Evolutionary conservation across 2,797 vertebrate genomes (phyloP).

Genomic region (Enoplosus armatus): DNA sequence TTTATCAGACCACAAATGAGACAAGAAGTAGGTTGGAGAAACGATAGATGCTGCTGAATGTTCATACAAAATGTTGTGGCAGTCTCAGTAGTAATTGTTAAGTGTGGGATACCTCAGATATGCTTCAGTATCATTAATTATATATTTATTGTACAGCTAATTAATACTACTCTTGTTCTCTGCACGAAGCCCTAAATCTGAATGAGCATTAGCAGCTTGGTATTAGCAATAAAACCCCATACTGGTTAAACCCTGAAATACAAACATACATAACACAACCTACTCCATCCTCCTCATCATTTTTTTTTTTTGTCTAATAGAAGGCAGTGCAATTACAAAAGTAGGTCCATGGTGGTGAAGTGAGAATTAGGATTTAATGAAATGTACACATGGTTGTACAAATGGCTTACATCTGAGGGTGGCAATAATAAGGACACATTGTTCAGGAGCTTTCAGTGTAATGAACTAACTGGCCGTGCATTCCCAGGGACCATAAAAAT

Average conservation of each 20-base stretch:
- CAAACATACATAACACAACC: constrained; percentile 7
- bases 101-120: background rate
- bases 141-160: constrained; percentile 3
- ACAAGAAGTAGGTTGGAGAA: too few species aligned
- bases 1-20: too few species aligned
- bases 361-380: constrained; percentile 70
- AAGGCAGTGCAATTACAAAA: constrained; percentile 59
- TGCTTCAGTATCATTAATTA: background rate
- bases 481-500: constrained; percentile 60
- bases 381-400: constrained; percentile 69
- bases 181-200: background rate
- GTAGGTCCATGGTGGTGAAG: constrained; percentile 21
- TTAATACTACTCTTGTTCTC: background rate
- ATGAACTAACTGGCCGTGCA: constrained; percentile 67
- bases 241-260: constrained; percentile 20
- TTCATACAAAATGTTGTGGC: background rate
- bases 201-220: constrained; percentile 1
- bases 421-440: constrained; percentile 62
- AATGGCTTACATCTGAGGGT: constrained; percentile 48
- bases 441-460: constrained; percentile 65
- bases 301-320: constrained; percentile 32
- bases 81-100: background rate
- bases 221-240: background rate
- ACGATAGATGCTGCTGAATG: too few species aligned
- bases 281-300: constrained; percentile 9